Evolutionary conservation across 2,888 invertebrate species (phyloP), one percentile per base, ranked within the genome.

Genomic region (Drosophila paramelanica): DNA sequence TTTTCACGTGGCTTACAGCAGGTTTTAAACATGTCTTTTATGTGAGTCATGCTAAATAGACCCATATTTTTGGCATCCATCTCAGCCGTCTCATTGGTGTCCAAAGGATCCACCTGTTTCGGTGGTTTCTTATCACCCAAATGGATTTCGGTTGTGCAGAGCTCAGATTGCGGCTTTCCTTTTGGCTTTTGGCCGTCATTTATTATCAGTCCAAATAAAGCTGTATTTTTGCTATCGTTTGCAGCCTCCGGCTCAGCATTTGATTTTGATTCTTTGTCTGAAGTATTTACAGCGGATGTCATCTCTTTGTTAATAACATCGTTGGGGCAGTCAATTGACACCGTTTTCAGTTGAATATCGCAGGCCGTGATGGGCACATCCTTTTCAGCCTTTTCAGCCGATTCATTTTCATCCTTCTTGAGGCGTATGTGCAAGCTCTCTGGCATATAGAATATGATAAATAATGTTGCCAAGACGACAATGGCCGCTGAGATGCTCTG

Each of bases 1-100:
- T 86, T 69, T 5, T 90, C 84, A n/a, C 92, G 88, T 27, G 73
- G 66, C 61, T 90, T 91, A 23, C 90, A 89, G 52, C 91, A 92
- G 2, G 92, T 91, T 3, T 56, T 72, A 23, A 92, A 61, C 91
- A 92, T 91, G 10, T 92, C 91, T 51, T 73, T 85, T 2, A 92
- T 71, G 58, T 91, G 90, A 8, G 45, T 59, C 3, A 78, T 51
- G 47, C 86, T 90, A 14, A 90, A 86, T 0, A 90, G 57, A 1
- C 83, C 69, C 7, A 81, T 45, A 2, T 58, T 65, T 8, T 53
- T 47, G 0, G 27, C 0, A 0, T 51, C 53, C 4, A 59, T 3
- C 3, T 66, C 57, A 11, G 33, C 6, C 1, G 31, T 25, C 3
- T 51, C 56, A 6, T n/a, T 27, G 0, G 25, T 3, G 4, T 1